Percentiles rank a stretch among this genome's conserved stretches.
These are phyloP conservation scores for Micropoecilia bifurca DNA, from an alignment of 2,797 vertebrate species.

Conservation along the genomic window DNA sequence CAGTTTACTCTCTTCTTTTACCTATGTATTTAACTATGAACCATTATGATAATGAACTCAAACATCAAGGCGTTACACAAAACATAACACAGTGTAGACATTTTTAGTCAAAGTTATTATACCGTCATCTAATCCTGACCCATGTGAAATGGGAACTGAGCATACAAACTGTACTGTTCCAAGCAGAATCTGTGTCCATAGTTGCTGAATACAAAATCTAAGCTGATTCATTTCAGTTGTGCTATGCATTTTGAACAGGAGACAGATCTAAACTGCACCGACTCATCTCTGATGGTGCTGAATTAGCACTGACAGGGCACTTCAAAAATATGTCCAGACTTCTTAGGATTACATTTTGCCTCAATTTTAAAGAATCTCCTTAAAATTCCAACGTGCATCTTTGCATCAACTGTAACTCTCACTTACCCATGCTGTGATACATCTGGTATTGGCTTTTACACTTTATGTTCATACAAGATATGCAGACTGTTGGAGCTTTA, in stretches of 20 bases:
- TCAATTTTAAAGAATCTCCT: neutral
- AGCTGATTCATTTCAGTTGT: neutral
- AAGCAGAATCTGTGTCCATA: neutral
- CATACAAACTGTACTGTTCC: neutral
- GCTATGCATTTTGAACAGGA: neutral
- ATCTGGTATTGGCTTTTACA: neutral
- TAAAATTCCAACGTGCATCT: neutral
- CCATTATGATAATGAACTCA: no score
- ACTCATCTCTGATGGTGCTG: neutral
- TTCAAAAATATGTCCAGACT: neutral
- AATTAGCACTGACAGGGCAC: neutral
- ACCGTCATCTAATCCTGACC: neutral
- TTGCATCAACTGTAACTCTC: neutral
- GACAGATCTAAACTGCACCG: neutral
- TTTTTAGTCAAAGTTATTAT: neutral
- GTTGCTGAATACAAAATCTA: neutral
- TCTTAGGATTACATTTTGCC: neutral
- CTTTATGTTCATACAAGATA: neutral
- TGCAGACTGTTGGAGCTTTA: neutral
- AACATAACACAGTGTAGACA: neutral
- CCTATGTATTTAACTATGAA: no score
- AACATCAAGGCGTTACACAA: no score
- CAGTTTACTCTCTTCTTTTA: no score
- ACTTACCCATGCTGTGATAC: neutral
- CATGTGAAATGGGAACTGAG: neutral